Base-by-base conservation (phyloP, 2,797 vertebrate species). In the Eurystomus glaucurus region DNA sequence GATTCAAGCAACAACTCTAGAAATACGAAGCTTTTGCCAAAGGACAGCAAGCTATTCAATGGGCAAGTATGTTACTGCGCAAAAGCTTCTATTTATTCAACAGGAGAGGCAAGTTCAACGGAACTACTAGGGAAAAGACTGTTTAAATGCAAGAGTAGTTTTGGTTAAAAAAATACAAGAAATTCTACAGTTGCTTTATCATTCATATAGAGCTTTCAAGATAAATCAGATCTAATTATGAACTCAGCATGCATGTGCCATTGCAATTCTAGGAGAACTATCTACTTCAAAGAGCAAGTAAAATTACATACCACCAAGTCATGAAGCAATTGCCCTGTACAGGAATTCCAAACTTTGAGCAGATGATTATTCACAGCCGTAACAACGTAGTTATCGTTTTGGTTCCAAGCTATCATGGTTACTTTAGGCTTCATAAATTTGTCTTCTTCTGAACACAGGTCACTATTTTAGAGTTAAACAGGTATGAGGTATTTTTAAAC, bases 321-420 rank as follows among this genome's bases (percentile, higher is more conserved):
- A 97, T 99, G 99, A 86, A 99, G 99, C 95, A 99, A 97, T 50
- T 99, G 99, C 58, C 99, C 99, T 41, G 99, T 99, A 85, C 97
- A 98, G 84, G 99, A 99, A 97, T 99, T 98, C 99, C 99, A 99
- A 43, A 99, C 99, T 99, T 99, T 99, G 91, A 99, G 99, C 80
- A 99, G 98, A 97, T 99, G 99, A 97, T 99, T 99, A 97, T 99
- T 99, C 90, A 99, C 99, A 77, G 99, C 99, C 13, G 99, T 99
- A 95, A 99, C 99, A 65, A 99, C 99, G 31, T 99, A 98, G 96
- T 98, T 98, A 97, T 99, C 99, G 78, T 99, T 99, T 41, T 99
- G 98, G 98, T 99, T 99, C 99, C 99, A 99, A 43, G 99, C 99
- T 91, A 99, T 99, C 99, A 99, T 99, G 65, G 99, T 99, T 77